phyloP scores from a whole-genome alignment of 1,140 invertebrate genomes.

The Rhagoletis zephyria region DNA sequence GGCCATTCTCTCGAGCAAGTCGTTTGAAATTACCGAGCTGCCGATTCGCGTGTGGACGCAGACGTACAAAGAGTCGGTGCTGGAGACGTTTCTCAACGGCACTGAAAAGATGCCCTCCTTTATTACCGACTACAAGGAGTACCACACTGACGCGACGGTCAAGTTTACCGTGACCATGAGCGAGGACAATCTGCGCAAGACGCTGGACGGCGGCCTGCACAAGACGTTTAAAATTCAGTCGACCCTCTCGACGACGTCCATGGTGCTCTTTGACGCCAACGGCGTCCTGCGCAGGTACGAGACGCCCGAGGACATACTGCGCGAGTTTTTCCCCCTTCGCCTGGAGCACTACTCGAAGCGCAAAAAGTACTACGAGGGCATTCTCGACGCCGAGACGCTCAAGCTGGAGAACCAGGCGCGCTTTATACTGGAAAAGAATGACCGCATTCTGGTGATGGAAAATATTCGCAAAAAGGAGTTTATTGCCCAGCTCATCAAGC shows the following conservation, averaged over 20 bases:
- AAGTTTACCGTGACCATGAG: too few species aligned
- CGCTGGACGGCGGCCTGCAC: slow-evolving; percentile 90
- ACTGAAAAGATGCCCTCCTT: slow-evolving; percentile 88
- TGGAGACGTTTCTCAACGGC: slow-evolving; percentile 90
- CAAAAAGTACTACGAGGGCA: slow-evolving; percentile 94
- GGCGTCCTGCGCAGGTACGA: slow-evolving; percentile 79
- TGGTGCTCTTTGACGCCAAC: slow-evolving; percentile 88
- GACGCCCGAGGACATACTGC: slow-evolving; percentile 85
- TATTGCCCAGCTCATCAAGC: slow-evolving; percentile 88
- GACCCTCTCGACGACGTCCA: too few species aligned
- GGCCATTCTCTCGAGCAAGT: too few species aligned
- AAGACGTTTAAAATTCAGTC: slow-evolving; percentile 97
- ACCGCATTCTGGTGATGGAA: slow-evolving; percentile 90
- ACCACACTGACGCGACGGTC: slow-evolving; percentile 95
- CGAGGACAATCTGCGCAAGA: slow-evolving; percentile 91
- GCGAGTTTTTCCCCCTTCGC: slow-evolving; percentile 89
- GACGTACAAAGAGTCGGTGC: slow-evolving; percentile 93
- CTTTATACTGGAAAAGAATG: slow-evolving; percentile 98
- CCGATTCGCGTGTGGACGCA: slow-evolving; percentile 96
- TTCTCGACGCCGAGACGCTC: slow-evolving; percentile 90
- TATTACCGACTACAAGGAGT: slow-evolving; percentile 87
- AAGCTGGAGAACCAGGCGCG: slow-evolving; percentile 94
- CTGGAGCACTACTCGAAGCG: slow-evolving; percentile 88
- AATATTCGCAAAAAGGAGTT: slow-evolving; percentile 95
- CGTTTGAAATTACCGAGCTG: slow-evolving; percentile 98